Percentiles rank a stretch among this genome's conserved stretches.
Conservation (phyloP, 2,888 invertebrate species). For the Hypomecis atomaria region DNA sequence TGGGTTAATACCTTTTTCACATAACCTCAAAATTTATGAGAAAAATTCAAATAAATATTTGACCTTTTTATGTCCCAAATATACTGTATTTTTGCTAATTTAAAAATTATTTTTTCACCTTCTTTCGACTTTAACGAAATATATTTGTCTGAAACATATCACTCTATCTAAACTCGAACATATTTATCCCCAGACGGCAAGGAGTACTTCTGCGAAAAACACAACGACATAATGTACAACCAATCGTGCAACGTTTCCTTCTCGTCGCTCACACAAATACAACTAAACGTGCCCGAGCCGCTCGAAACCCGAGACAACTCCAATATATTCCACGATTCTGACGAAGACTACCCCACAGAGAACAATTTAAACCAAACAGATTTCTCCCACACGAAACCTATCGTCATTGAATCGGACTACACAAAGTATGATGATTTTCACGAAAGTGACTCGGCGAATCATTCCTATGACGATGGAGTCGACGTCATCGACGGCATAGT, state of each 20-base stretch:
- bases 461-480: slow-evolving; percentile 76
- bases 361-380: slow-evolving; percentile 79
- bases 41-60: no score
- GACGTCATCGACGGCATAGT: slow-evolving; percentile 72
- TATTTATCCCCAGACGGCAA: slow-evolving; percentile 66
- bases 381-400: slow-evolving; percentile 78
- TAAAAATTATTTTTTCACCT: no score
- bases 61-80: no score
- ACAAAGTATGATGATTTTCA: slow-evolving; percentile 66
- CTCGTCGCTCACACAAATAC: slow-evolving; percentile 74
- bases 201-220: slow-evolving; percentile 81
- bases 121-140: no score
- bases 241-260: slow-evolving; percentile 75
- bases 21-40: no score
- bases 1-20: no score
- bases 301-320: slow-evolving; percentile 69
- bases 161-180: neutral
- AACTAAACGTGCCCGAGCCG: slow-evolving; percentile 74
- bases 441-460: slow-evolving; percentile 72
- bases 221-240: slow-evolving; percentile 71
- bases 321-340: slow-evolving; percentile 71
- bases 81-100: no score
- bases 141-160: no score
- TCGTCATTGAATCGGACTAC: slow-evolving; percentile 75
- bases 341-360: slow-evolving; percentile 77